Conservation (phyloP, 1,140 invertebrate species). For the Cepaea nemoralis region DNA sequence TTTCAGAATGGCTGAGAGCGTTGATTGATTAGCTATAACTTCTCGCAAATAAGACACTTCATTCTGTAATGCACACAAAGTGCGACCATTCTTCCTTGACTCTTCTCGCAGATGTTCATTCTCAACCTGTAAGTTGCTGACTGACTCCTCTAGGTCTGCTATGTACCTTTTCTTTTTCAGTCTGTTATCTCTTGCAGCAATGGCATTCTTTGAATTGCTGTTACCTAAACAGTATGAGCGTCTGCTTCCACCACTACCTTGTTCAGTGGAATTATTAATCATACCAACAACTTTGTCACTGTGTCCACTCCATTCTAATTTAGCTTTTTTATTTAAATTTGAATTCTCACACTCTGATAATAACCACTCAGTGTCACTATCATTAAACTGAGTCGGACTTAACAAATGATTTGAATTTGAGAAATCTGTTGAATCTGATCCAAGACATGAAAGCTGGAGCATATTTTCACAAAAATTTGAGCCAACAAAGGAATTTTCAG, state of each 20-base stretch:
- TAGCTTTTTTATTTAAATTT: too few relatives aligned
- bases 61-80: constrained; percentile 35
- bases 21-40: constrained; percentile 54
- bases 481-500: too few relatives aligned
- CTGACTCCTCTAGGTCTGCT: constrained; percentile 46
- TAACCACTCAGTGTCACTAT: too few relatives aligned
- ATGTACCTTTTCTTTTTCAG: constrained; percentile 54
- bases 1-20: constrained; percentile 48
- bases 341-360: too few relatives aligned
- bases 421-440: too few relatives aligned
- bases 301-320: too few relatives aligned
- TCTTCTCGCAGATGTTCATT: constrained; percentile 44
- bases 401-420: too few relatives aligned
- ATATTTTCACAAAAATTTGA: too few relatives aligned
- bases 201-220: constrained; percentile 53
- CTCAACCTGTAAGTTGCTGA: constrained; percentile 41
- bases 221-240: constrained; percentile 57
- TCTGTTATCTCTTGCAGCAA: constrained; percentile 55
- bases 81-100: not conserved
- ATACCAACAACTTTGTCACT: too few relatives aligned
- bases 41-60: constrained; percentile 52
- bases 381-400: too few relatives aligned
- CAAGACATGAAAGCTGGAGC: too few relatives aligned
- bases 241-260: not conserved
- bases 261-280: too few relatives aligned